These are phyloP conservation scores for Hypsopygia costalis DNA, from an alignment of 2,888 invertebrate genomes.

Conservation along the genomic window DNA sequence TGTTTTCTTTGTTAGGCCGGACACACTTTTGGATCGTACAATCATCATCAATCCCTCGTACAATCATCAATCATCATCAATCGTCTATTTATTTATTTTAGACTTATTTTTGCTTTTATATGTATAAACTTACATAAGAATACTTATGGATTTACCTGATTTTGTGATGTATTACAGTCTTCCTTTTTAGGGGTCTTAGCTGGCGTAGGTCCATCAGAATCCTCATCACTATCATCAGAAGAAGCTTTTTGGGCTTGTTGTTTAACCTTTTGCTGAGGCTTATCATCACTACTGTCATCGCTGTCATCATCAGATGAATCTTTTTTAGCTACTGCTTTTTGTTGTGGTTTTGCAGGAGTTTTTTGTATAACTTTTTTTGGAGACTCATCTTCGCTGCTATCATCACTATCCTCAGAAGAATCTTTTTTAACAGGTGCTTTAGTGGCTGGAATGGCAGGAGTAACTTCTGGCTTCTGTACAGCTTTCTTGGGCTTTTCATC, in stretches of 20 bases:
- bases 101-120: no score
- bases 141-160: slow-evolving; percentile 31
- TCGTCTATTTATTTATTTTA: no score
- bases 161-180: slow-evolving; percentile 16
- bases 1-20: no score
- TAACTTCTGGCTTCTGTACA: slow-evolving; percentile 19
- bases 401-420: slow-evolving; percentile 51
- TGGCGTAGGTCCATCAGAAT: slow-evolving; percentile 40
- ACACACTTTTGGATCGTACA: no score
- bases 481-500: slow-evolving; percentile 31
- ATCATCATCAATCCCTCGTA: no score
- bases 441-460: slow-evolving; percentile 25
- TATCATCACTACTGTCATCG: slow-evolving; percentile 30
- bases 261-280: slow-evolving; percentile 34
- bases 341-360: slow-evolving; percentile 19
- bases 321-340: slow-evolving; percentile 25
- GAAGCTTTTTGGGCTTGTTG: slow-evolving; percentile 25
- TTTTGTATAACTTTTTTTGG: slow-evolving; percentile 34
- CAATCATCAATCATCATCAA: no score
- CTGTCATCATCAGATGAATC: slow-evolving; percentile 32
- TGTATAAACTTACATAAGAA: no score
- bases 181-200: slow-evolving; percentile 39
- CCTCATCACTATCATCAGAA: slow-evolving; percentile 33
- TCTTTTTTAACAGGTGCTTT: slow-evolving; percentile 42
- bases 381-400: slow-evolving; percentile 45